Percentiles rank a stretch among this genome's conserved stretches.
Evolutionary conservation across 1,140 invertebrate species (phyloP).

Genomic region (Trachymyrmex cornetzi): DNA sequence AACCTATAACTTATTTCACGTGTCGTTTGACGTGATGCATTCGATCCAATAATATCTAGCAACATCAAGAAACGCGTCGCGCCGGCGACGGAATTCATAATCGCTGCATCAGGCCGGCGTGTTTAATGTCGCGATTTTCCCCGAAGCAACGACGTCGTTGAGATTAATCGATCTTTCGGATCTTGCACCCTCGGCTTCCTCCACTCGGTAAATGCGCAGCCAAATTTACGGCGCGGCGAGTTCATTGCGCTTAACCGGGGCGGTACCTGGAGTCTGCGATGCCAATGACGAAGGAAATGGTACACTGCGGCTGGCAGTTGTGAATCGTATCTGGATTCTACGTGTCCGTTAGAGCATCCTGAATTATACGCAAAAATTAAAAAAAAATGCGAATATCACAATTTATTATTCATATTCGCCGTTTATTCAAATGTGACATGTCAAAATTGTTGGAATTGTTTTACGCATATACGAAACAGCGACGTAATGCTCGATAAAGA

Average conservation of each 20-base stretch:
- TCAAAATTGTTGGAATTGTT: neutral
- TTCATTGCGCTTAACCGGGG: constrained; percentile 52
- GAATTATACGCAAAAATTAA: neutral
- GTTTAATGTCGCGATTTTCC: constrained; percentile 58
- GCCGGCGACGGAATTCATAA: constrained; percentile 83
- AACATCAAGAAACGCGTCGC: constrained; percentile 71
- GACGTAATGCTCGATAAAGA: constrained; percentile 17
- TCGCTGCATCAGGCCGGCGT: constrained; percentile 54
- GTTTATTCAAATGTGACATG: neutral
- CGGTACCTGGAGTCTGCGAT: constrained; percentile 36
- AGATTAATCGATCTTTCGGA: constrained; percentile 74
- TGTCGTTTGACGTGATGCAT: constrained; percentile 87
- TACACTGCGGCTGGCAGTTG: constrained; percentile 9
- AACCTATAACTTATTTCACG: constrained; percentile 88
- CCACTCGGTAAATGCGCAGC: constrained; percentile 39
- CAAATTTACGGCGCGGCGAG: constrained; percentile 57
- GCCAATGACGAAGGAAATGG: constrained; percentile 51
- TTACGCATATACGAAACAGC: neutral
- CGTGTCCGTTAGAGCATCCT: neutral
- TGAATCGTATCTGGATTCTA: constrained; percentile 20
- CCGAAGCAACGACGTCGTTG: constrained; percentile 44
- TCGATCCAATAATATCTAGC: constrained; percentile 87
- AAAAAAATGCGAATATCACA: neutral
- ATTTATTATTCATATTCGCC: neutral
- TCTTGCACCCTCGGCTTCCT: constrained; percentile 37